phyloP scores from a whole-genome alignment of 2,888 invertebrate genomes.

The Parnassius mnemosyne region DNA sequence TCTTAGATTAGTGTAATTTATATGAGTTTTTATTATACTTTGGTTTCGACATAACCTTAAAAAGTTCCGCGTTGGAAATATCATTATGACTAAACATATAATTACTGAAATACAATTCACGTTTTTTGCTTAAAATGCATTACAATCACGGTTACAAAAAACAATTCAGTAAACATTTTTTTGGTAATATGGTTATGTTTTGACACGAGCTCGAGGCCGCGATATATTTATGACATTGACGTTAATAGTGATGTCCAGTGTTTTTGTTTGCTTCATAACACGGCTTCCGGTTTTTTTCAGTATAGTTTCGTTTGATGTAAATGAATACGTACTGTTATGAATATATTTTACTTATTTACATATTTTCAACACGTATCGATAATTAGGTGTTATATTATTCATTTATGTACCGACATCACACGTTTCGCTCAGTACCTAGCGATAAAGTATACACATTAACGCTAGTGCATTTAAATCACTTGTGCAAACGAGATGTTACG shows the following conservation, averaged over 20 bases:
- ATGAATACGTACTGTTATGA: conserved; percentile 11
- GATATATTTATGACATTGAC: conserved; percentile 7
- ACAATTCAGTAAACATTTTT: conserved; percentile 2
- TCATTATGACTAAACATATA: conserved; percentile 40
- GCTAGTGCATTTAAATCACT: conserved; percentile 41
- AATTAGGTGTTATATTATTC: conserved; percentile 23
- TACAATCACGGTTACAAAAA: conserved; percentile 5
- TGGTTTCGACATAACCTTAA: conserved; percentile 68
- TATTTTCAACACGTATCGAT: conserved; percentile 23
- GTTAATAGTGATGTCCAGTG: conserved; percentile 20
- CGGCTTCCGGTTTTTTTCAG: conserved; percentile 19
- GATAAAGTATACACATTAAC: conserved; percentile 13
- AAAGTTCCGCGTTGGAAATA: conserved; percentile 51
- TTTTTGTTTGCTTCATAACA: background rate
- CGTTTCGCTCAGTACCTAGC: conserved; percentile 21
- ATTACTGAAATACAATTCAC: conserved; percentile 9
- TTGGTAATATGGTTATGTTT: background rate
- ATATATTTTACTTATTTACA: conserved; percentile 18
- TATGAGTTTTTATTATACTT: conserved; percentile 44
- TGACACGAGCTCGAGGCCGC: conserved; percentile 5
- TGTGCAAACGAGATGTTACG: conserved; percentile 50
- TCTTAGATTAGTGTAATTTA: conserved; percentile 39
- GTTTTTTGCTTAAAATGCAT: conserved; percentile 11
- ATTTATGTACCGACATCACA: conserved; percentile 16
- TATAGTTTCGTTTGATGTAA: conserved; percentile 14